Evolutionary conservation across 2,797 vertebrate species (phyloP).

Genomic region (Alca torda): DNA sequence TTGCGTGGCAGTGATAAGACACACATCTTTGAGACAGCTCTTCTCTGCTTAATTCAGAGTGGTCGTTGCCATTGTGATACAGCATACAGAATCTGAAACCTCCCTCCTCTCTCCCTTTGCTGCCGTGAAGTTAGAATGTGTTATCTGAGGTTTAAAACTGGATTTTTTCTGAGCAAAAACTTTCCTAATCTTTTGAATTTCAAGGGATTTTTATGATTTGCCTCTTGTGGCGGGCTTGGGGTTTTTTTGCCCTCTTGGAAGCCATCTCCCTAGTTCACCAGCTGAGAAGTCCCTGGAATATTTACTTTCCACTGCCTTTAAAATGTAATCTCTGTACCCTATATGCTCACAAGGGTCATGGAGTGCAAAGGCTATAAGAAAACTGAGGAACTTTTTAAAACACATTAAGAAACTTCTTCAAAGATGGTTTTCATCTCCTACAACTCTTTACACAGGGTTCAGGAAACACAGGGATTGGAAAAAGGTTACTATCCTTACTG

Average conservation of each 20-base stretch:
- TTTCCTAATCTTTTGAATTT: neutral
- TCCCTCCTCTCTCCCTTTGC: neutral
- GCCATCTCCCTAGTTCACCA: neutral
- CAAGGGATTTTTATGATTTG: neutral
- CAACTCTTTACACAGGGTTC: neutral
- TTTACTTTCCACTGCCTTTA: neutral
- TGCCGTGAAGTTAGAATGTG: neutral
- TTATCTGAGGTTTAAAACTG: neutral
- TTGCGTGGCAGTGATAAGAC: neutral
- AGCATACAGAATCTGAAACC: neutral
- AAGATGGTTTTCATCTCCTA: neutral
- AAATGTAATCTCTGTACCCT: neutral
- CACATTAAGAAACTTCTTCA: neutral
- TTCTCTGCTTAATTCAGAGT: neutral
- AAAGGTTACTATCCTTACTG: neutral
- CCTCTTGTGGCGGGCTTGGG: accelerated
- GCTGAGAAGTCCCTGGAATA: neutral
- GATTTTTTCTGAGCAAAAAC: neutral
- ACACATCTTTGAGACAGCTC: neutral
- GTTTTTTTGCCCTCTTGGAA: neutral
- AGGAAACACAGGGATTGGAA: neutral
- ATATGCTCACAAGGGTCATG: accelerated
- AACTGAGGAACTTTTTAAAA: neutral
- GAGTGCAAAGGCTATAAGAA: neutral
- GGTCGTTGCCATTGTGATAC: neutral